Evolutionary conservation across 1,140 invertebrate genomes (phyloP).

Genomic region (Drosophila prosaltans): DNA sequence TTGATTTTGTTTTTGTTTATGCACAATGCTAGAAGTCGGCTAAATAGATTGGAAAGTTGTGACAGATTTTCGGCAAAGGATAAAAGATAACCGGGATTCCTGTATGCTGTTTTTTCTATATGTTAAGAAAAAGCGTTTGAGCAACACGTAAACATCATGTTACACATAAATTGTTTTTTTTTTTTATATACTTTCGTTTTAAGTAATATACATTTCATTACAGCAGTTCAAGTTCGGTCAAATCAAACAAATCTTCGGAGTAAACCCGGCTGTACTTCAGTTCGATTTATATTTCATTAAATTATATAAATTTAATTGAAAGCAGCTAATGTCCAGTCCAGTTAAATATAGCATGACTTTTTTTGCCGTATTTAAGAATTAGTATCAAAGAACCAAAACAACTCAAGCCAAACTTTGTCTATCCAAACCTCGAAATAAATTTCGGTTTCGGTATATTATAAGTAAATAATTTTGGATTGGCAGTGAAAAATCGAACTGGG

Average conservation of each 20-base stretch:
- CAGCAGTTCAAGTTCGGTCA: no score
- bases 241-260: no score
- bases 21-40: conserved; percentile 31
- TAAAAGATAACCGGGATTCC: not conserved
- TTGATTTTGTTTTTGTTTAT: conserved; percentile 23
- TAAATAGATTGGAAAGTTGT: not conserved
- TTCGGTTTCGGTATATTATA: not conserved
- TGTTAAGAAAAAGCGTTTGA: not conserved
- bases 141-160: not conserved
- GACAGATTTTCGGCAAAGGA: not conserved
- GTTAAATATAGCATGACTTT: no score
- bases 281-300: no score
- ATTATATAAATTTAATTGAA: no score
- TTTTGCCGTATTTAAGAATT: no score
- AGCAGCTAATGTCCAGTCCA: no score
- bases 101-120: not conserved
- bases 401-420: not conserved
- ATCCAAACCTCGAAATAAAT: not conserved
- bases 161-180: not conserved
- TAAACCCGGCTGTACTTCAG: no score
- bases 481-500: not conserved
- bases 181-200: not conserved
- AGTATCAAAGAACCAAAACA: not conserved
- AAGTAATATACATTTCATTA: not conserved
- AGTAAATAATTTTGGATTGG: not conserved